These are phyloP conservation scores for Hemiscyllium ocellatum DNA, from an alignment of 2,113 vertebrate genomes.

Conservation along the genomic window DNA sequence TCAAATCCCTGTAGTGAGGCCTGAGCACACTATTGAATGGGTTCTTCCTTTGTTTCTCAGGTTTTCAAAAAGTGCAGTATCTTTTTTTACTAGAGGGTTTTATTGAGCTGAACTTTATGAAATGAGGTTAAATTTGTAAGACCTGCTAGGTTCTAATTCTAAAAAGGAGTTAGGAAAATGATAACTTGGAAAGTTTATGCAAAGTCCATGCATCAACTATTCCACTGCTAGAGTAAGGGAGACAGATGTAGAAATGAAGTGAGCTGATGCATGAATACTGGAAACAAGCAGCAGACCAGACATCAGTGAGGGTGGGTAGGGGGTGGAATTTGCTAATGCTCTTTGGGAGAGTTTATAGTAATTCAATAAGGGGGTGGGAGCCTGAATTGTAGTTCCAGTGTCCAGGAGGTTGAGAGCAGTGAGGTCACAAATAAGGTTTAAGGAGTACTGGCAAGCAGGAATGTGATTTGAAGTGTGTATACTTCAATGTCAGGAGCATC, in stretches of 20 bases:
- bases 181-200: neutral
- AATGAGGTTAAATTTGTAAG: neutral
- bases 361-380: too few species aligned
- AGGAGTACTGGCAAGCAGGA: too few species aligned
- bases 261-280: neutral
- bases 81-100: neutral
- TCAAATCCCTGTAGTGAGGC: neutral
- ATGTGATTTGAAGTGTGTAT: too few species aligned
- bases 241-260: neutral
- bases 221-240: neutral
- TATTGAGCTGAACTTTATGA: neutral
- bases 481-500: too few species aligned
- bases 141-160: neutral
- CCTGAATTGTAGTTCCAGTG: too few species aligned
- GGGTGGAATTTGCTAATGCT: too few species aligned
- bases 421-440: too few species aligned
- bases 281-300: neutral
- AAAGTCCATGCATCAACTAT: neutral
- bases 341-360: too few species aligned
- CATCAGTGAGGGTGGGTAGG: too few species aligned
- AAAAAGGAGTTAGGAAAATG: neutral
- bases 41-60: neutral
- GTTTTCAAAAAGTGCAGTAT: neutral
- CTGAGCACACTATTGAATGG: neutral
- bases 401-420: too few species aligned